Evolutionary conservation across 2,888 invertebrate genomes (phyloP), one percentile per base, ranked within the genome.

Genomic region (Tipula lateralis): DNA sequence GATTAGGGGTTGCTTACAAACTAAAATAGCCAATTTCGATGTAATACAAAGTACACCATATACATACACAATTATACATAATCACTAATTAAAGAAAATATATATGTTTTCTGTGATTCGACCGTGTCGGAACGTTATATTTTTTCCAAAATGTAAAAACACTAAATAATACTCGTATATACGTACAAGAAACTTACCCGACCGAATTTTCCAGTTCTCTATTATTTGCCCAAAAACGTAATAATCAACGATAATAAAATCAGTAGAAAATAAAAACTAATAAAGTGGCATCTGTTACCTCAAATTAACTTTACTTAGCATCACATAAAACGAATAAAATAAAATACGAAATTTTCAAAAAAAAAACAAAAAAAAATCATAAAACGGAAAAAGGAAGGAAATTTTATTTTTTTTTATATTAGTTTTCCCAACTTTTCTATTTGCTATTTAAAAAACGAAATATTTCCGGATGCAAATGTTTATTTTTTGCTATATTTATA

Each of bases 231-330:
- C 19, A 24, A 66, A 66, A 24, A 66, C 24, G 13, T 66, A 24
- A 66, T 66, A 24, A 9, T 66, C 9, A 66, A 66, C 66, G 66
- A 66, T 66, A 66, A 66, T 66, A 66, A 66, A 66, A 66, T 66
- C 66, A 66, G 66, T 66, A 66, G 66, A 66, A 66, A 50, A 50
- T 50, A 19, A 19, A 50, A 66, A 66, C 66, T 66, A 24, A 66
- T 66, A 66, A 66, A 66, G 24, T 66, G 66, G 66, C 66, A 66
- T 66, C 66, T 66, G 66, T 66, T 66, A 66, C 66, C 66, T 66
- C 66, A 66, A 66, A 66, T 66, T 66, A 66, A 66, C 66, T 66
- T 66, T 66, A 66, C 66, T 66, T 66, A 66, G 66, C 66, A 66
- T 66, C 66, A 66, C 66, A 66, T 66, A 66, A 66, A 66, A 66